Evolutionary conservation across 2,113 vertebrate genomes (phyloP), one percentile per base, ranked within the genome.

Genomic region (Ivindomyrus marchei): DNA sequence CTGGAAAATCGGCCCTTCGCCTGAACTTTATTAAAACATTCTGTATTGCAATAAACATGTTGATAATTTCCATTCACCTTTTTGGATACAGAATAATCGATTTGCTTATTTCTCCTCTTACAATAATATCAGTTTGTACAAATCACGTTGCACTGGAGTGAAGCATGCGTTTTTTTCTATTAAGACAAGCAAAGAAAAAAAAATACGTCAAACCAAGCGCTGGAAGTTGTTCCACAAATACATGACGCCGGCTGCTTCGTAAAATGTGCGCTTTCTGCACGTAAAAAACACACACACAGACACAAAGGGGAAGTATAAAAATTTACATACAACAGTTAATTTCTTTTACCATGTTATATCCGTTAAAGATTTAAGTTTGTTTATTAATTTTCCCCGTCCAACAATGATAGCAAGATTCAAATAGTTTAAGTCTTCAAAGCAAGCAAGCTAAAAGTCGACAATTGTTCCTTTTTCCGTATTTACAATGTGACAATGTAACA

Each of bases 21-120:
- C 90, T 92, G 91, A 90, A 93, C 91, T 96, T 96, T 96, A 96
- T 96, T 96, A 93, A 95, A 95, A 95, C 93, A 95, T 93, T 24
- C 83, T 85, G 83, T 85, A 92, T 94, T 93, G 93, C 92, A 93
- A 95, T 94, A 93, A 95, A 95, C 94, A 93, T 90, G 91, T 92
- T 92, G 92, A 95, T 87, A 88, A 62, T 92, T 92, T 93, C 92
- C 90, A 94, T 94, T 95, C 93, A 95, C 93, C 93, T 92, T 94
- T 70, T 91, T 92, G 92, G 90, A 92, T 94, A 96, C 94, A 95
- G 87, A 92, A 95, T 91, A 94, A 94, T 92, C 91, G 92, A 92
- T 91, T 90, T 91, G 91, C 88, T 92, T 89, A 36, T 27, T 86
- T 90, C 27, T 85, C 31, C 93, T 91, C 92, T 94, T 94, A 94